phyloP scores from a whole-genome alignment of 2,113 vertebrate species.

The Hippolais icterina region DNA sequence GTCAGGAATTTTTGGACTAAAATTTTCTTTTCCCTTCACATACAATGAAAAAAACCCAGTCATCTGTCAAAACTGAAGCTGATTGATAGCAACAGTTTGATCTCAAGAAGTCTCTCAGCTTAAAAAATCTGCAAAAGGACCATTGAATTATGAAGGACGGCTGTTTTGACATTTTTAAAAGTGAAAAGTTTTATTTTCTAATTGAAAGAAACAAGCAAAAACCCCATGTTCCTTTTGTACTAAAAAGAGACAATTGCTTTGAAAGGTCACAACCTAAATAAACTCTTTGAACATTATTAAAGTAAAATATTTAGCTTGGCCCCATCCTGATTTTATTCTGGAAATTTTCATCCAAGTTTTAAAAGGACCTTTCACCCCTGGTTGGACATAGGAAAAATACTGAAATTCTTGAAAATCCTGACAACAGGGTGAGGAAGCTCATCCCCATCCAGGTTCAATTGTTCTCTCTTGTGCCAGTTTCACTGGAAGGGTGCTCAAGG shows the following conservation, averaged over 20 bases:
- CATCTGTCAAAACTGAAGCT: background rate
- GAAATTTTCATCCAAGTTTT: conserved; percentile 30
- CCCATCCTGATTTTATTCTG: conserved; percentile 26
- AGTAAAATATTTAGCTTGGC: conserved; percentile 65
- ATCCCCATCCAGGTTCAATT: background rate
- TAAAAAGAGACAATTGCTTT: conserved; percentile 16
- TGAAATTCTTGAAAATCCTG: background rate
- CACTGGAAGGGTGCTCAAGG: background rate
- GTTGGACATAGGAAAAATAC: conserved; percentile 15
- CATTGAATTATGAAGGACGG: background rate
- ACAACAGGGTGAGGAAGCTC: background rate
- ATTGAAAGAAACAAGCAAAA: conserved; percentile 46
- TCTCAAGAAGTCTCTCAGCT: background rate
- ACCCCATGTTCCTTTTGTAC: background rate
- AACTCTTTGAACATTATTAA: conserved; percentile 59
- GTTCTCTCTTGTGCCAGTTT: background rate
- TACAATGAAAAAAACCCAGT: background rate
- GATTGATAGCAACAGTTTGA: conserved; percentile 6
- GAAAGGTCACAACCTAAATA: conserved; percentile 31
- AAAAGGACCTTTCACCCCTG: conserved; percentile 7
- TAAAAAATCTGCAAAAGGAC: background rate
- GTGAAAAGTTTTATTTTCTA: conserved; percentile 44
- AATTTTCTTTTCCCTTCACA: background rate
- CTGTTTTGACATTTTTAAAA: conserved; percentile 34
- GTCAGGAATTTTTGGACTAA: background rate